Conservation (phyloP, 2,113 vertebrate genomes). For the Lophius piscatorius region DNA sequence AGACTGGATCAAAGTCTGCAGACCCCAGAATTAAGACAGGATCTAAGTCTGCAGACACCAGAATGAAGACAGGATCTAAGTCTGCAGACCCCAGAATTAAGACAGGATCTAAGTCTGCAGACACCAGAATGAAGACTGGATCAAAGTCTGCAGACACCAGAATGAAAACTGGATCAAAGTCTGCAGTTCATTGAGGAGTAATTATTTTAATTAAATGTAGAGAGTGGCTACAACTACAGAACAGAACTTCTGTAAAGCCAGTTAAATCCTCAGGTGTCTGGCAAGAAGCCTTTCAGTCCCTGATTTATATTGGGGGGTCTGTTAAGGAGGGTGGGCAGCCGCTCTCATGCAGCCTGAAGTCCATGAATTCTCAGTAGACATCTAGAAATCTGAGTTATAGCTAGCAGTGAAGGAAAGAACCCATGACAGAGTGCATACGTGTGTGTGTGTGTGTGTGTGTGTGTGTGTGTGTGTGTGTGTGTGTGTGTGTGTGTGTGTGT, state of each 20-base stretch:
- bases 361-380: conserved; percentile 58
- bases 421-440: conserved; percentile 15
- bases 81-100: too few species aligned
- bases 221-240: conserved; percentile 17
- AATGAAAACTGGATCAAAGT: too few species aligned
- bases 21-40: too few species aligned
- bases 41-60: too few species aligned
- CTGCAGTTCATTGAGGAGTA: conserved; percentile 4
- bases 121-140: too few species aligned
- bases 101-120: too few species aligned
- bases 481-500: conserved; percentile 51
- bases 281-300: conserved; percentile 39
- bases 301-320: conserved; percentile 53
- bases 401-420: conserved; percentile 56
- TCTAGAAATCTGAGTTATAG: conserved; percentile 73
- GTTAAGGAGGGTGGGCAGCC: conserved; percentile 30
- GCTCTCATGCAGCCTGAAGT: conserved; percentile 33
- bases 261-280: conserved; percentile 21
- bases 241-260: conserved; percentile 35
- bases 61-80: too few species aligned
- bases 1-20: too few species aligned
- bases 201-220: conserved; percentile 28
- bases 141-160: too few species aligned
- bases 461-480: conserved; percentile 21
- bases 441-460: conserved; percentile 24